Base-by-base conservation (phyloP, 1,140 invertebrate species). In the Tetranychus urticae region DNA sequence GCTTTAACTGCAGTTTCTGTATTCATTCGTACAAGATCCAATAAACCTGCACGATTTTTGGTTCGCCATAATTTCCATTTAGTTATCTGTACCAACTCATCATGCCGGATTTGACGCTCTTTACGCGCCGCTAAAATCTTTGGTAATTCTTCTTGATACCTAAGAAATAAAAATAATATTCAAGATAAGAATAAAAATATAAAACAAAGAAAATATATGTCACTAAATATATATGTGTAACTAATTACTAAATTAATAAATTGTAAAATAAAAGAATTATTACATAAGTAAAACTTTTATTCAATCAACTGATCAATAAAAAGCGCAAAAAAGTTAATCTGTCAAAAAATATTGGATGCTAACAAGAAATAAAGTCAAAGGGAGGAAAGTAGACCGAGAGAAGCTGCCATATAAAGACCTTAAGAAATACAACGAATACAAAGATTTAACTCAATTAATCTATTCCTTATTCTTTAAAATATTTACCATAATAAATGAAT, bases 11-110 rank as follows among this genome's bases (percentile, higher is more conserved):
- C 84, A 66, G 85, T 77, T 23, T 88, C 87, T 66, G 86, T 90
- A 73, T 93, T 93, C 62, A 89, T 87, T 77, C 88, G 87, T 60
- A 93, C 84, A 72, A 93, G 76, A 73, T 91, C 89, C 60, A 84
- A 86, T 54, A 92, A 73, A 70, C 89, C 83, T 52, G 88, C 88
- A 69, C 87, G 88, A 71, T 84, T 90, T 75, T 86, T 92, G 46
- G 88, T 88, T 69, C 88, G 78, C 66, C 81, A 81, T 73, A 92
- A 83, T 77, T 93, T 93, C 89, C 89, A 94, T 82, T 91, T 91
- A 85, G 92, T 92, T 62, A 85, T 81, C 74, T 90, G 86, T 34
- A 88, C 84, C 65, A 94, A 73, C 74, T 94, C 89, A 70, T 90
- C 87, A 70, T 93, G 88, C 67, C 82, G 80, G 70, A 92, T 79